Evolutionary conservation across 2,113 vertebrate species (phyloP).

Genomic region (Jaculus jaculus): DNA sequence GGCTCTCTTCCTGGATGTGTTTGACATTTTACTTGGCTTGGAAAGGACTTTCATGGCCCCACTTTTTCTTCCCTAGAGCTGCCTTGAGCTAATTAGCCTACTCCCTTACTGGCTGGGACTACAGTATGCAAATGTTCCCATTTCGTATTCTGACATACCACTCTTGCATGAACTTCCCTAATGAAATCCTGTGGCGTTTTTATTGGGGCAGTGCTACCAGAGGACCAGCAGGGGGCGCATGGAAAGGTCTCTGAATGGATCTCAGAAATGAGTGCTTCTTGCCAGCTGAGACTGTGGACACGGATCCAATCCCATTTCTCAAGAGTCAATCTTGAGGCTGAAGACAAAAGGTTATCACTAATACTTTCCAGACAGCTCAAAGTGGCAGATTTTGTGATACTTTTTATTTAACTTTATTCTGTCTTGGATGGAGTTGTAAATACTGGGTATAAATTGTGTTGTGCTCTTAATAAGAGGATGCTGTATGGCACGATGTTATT

Average conservation of each 20-base stretch:
- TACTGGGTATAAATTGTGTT: background rate
- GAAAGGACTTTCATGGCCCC: slow-evolving; percentile 69
- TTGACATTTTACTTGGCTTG: slow-evolving; percentile 78
- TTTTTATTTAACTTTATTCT: slow-evolving; percentile 37
- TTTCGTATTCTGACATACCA: slow-evolving; percentile 66
- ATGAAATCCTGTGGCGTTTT: slow-evolving; percentile 57
- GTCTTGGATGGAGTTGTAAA: background rate
- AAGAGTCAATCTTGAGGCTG: slow-evolving; percentile 27
- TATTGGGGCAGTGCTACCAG: background rate
- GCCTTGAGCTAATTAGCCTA: slow-evolving; percentile 77
- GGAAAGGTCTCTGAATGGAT: background rate
- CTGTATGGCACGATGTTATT: background rate
- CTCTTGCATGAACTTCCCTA: slow-evolving; percentile 28
- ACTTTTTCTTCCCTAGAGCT: slow-evolving; percentile 66
- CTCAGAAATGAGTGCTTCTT: background rate
- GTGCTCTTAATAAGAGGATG: background rate
- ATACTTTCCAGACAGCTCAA: background rate
- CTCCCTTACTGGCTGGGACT: slow-evolving; percentile 63
- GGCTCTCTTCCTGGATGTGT: slow-evolving; percentile 56
- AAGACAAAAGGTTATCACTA: background rate
- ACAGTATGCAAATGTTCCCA: slow-evolving; percentile 75
- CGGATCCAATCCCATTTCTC: background rate
- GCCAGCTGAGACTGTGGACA: background rate
- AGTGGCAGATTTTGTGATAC: background rate
- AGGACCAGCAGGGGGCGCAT: slow-evolving; percentile 67